phyloP scores from a whole-genome alignment of 30 jellyfish, hydroid and myxozoan genomes.

The Pelagia noctiluca region DNA sequence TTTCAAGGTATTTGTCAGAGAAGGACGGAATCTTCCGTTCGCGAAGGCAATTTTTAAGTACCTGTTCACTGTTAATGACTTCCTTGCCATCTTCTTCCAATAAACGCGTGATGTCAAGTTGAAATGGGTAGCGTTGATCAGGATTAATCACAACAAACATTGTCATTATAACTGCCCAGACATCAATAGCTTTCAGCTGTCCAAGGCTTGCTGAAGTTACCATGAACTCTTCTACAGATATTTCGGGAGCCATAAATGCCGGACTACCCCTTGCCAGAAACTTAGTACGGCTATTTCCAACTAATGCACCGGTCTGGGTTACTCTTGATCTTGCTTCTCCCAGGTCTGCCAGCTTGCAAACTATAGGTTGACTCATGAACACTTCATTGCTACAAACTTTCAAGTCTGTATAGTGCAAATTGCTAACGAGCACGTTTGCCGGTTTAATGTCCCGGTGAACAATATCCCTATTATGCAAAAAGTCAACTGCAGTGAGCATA shows the following conservation, averaged over 20 bases:
- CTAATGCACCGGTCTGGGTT: slow-evolving; percentile 29
- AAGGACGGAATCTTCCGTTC: not conserved
- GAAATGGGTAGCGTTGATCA: slow-evolving; percentile 25
- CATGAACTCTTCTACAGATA: slow-evolving; percentile 3
- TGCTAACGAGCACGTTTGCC: slow-evolving; percentile 39
- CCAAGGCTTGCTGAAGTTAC: slow-evolving; percentile 11
- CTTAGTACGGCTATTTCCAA: slow-evolving; percentile 13
- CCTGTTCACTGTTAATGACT: not conserved
- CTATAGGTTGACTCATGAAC: not conserved
- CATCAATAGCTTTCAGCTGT: slow-evolving; percentile 14
- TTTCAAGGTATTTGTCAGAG: not conserved
- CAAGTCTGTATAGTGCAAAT: slow-evolving; percentile 33
- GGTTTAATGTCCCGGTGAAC: slow-evolving; percentile 64
- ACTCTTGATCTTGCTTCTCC: slow-evolving; percentile 47
- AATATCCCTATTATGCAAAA: slow-evolving; percentile 14
- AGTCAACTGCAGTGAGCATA: slow-evolving; percentile 18
- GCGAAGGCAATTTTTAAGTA: not conserved
- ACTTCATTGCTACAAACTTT: not conserved
- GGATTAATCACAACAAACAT: slow-evolving; percentile 16
- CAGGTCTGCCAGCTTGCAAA: slow-evolving; percentile 50
- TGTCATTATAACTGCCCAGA: slow-evolving; percentile 28
- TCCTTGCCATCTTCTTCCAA: slow-evolving; percentile 7
- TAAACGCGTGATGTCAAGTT: not conserved
- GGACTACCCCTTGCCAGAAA: slow-evolving; percentile 32
- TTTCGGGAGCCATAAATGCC: slow-evolving; percentile 51